Evolutionary conservation across 92 coral and sea anemone genomes (phyloP), one percentile per base, ranked within the genome.

Genomic region (Epizoanthus scotinus): DNA sequence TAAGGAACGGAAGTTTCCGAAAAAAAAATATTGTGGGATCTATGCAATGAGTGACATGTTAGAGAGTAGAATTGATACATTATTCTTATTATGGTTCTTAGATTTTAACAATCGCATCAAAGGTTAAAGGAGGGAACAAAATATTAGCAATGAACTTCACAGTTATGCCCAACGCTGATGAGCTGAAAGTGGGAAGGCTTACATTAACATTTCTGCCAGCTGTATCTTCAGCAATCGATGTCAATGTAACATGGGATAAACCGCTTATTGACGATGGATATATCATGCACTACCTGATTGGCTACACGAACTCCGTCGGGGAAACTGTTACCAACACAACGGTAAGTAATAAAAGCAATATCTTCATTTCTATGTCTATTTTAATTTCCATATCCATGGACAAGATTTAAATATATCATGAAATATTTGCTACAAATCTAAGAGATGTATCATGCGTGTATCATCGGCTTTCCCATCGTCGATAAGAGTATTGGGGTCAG

Each of bases 131-230:
- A 34, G 77, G 22, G 4, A 21, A 54, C 5, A 52, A 1, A 25
- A 72, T 8, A 28, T 28, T 49, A 15, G 63, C 54, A 26, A 53
- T 72, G 1, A 54, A 14, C 10, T 54, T 72, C 60, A 54, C 63
- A 72, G 38, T 27, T 26, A 62, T 18, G n/a, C 78, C 78, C 13
- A 72, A 29, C 27, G 28, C 64, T 17, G 78, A 72, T n/a, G 78
- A 72, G 2, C 64, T 53, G 78, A 72, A 72, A 54, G 63, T 72
- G 18, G 22, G 12, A 28, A 6, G n/a, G n/a, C 47, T 72, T 13
- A 10, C 78, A 24, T 42, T 72, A 28, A 28, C 60, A 19, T 72
- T 54, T 54, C 13, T 17, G 63, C 27, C 18, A 72, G 53, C 25
- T 29, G 22, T 34, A 27, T 53, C 63, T 15, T 53, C 50, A 56